Base-by-base conservation (phyloP, 2,113 vertebrate genomes). In the Speoplatyrhinus poulsoni region DNA sequence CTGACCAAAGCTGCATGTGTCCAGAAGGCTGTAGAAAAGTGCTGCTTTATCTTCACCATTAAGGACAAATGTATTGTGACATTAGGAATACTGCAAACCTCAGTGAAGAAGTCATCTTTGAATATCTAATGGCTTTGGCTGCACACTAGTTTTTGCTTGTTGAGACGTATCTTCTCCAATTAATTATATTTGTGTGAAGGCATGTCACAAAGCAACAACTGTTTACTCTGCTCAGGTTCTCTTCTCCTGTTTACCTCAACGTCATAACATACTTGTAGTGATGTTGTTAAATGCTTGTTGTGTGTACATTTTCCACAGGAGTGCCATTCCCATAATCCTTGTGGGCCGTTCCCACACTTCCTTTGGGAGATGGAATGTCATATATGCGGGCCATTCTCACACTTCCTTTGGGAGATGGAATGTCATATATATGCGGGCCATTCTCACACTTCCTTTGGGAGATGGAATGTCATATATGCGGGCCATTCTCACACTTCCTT, bases 341-440 rank as follows among this genome's bases (percentile, higher is more conserved):
- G 48, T 65, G 70, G 62, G 70, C 65, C 36, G 19, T 68, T 86
- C 77, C 81, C 75, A 85, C 72, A 73, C 71, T 54, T 71, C 54
- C 76, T 67, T 82, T 76, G 78, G 70, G 66, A 32, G 60, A 26
- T 79, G 88, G 87, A 90, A 91, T 91, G 82, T 89, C 70, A 73
- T 19, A 26, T 26, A 26, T 26, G 48, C 62, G 70, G 62, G 70
- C 65, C 26, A n/a, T 68, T 86, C 77, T 79, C 75, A 85, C 74
- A 73, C 71, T 54, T 71, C 54, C 76, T 67, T 82, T 76, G 78
- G 70, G 66, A 32, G 60, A 26, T 79, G 88, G 87, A 90, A 91
- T 91, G 82, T 89, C 70, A 73, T n/a, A n/a, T n/a, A n/a, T n/a
- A n/a, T 55, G 48, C 62, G 70, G 62, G 70, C 65, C 36, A 16